Evolutionary conservation across 2,113 vertebrate genomes (phyloP).

Genomic region (Forbesichthys agassizii): DNA sequence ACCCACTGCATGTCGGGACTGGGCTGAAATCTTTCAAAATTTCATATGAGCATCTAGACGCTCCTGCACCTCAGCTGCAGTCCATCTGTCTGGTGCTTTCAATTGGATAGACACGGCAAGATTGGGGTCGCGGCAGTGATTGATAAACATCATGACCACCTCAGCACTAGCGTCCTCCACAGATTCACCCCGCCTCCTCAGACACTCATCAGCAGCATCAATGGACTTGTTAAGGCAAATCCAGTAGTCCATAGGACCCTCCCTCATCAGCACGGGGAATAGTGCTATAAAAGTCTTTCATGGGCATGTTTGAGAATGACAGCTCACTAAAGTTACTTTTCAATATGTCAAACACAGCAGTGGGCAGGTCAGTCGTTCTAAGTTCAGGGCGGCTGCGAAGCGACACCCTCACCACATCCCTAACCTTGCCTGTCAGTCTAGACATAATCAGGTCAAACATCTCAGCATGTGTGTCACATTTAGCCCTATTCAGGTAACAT

Average conservation of each 20-base stretch:
- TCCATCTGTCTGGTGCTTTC: not conserved
- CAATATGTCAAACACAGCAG: no score
- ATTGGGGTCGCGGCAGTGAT: not conserved
- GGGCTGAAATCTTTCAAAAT: not conserved
- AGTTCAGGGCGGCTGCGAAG: not conserved
- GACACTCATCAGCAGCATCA: not conserved
- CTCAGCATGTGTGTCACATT: not conserved
- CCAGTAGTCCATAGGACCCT: not conserved
- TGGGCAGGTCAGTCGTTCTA: no score
- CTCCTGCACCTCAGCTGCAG: not conserved
- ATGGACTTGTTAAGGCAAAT: not conserved
- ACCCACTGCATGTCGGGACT: not conserved
- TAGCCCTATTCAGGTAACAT: not conserved
- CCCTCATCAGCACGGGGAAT: not conserved
- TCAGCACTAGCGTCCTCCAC: not conserved
- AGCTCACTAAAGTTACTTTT: no score
- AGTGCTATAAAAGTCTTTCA: not conserved
- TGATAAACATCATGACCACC: slow-evolving; percentile 4
- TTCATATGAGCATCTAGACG: not conserved
- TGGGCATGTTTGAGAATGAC: not conserved
- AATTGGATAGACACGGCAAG: not conserved
- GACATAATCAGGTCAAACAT: slow-evolving; percentile 5
- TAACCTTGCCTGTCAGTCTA: slow-evolving; percentile 6
- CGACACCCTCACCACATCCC: slow-evolving; percentile 27
- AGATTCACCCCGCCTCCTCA: not conserved